Conservation (phyloP, 2,888 invertebrate species). For the Iphiclides podalirius region DNA sequence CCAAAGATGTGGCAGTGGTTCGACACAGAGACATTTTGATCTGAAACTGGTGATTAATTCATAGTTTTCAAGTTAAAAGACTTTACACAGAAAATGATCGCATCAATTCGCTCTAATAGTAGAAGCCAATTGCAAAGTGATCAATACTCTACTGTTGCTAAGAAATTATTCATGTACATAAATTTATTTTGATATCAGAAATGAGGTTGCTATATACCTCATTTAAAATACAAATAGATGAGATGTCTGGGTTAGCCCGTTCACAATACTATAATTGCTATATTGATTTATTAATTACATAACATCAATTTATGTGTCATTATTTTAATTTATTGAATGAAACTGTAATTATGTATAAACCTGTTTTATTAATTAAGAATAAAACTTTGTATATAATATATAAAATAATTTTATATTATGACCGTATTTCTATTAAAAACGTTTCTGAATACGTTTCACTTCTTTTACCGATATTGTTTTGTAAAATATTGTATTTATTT, state of each 20-base stretch:
- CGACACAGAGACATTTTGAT: constrained; percentile 78
- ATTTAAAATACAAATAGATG: background rate
- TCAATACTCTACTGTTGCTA: too few species aligned
- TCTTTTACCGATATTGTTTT: too few species aligned
- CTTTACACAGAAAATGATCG: background rate
- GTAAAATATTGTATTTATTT: too few species aligned
- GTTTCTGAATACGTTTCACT: too few species aligned
- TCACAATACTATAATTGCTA: too few species aligned
- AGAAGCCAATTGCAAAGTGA: background rate
- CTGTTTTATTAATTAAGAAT: background rate
- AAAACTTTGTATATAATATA: background rate
- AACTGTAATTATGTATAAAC: background rate
- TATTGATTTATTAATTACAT: background rate
- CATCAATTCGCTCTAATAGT: background rate
- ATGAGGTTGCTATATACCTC: background rate
- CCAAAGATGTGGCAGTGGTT: constrained; percentile 82
- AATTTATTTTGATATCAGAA: background rate
- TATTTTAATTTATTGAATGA: background rate
- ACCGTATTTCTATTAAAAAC: background rate
- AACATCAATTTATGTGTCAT: background rate
- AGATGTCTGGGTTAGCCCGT: background rate
- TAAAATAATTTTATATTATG: background rate
- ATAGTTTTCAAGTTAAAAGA: background rate
- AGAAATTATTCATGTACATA: background rate
- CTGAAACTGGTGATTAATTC: background rate